Conservation (phyloP, 2,797 vertebrate species). For the Cynodonichthys magdalenae region DNA sequence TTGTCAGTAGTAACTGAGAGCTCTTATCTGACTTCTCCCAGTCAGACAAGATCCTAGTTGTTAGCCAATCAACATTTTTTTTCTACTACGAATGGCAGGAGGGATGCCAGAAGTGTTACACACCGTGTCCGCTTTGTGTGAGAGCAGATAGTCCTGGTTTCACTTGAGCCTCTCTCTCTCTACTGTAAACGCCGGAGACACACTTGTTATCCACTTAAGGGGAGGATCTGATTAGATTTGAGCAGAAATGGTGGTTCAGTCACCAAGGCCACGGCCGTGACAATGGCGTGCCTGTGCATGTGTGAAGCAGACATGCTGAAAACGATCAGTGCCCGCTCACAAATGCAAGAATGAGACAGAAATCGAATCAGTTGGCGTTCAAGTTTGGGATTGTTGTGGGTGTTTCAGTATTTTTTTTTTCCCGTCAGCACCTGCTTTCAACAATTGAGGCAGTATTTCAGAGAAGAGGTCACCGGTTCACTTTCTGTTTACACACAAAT, state of each 20-base stretch:
- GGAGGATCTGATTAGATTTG: slow-evolving; percentile 76
- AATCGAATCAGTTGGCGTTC: slow-evolving; percentile 54
- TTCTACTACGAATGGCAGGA: slow-evolving; percentile 52
- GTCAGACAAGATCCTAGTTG: slow-evolving; percentile 76
- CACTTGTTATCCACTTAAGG: slow-evolving; percentile 79
- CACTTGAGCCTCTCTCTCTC: slow-evolving; percentile 65
- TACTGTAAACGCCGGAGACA: slow-evolving; percentile 83
- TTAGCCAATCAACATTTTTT: slow-evolving; percentile 71
- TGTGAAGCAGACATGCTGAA: slow-evolving; percentile 65
- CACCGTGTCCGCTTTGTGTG: slow-evolving; percentile 71
- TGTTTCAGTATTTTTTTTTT: slow-evolving; percentile 41
- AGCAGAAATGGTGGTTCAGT: slow-evolving; percentile 76
- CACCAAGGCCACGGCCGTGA: slow-evolving; percentile 53
- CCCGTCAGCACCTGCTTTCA: slow-evolving; percentile 58
- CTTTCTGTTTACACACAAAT: slow-evolving; percentile 37
- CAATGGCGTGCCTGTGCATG: slow-evolving; percentile 72
- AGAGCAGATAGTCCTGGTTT: slow-evolving; percentile 72
- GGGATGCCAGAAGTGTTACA: slow-evolving; percentile 57
- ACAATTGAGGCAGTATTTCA: slow-evolving; percentile 45
- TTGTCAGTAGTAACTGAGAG: slow-evolving; percentile 69
- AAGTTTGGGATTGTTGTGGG: slow-evolving; percentile 47
- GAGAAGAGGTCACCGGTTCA: slow-evolving; percentile 62
- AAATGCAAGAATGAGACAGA: slow-evolving; percentile 53
- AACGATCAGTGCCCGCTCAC: slow-evolving; percentile 60
- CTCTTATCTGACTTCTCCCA: slow-evolving; percentile 62